Conservation (phyloP, 2,888 invertebrate species). For the Ferdinandea cuprea region DNA sequence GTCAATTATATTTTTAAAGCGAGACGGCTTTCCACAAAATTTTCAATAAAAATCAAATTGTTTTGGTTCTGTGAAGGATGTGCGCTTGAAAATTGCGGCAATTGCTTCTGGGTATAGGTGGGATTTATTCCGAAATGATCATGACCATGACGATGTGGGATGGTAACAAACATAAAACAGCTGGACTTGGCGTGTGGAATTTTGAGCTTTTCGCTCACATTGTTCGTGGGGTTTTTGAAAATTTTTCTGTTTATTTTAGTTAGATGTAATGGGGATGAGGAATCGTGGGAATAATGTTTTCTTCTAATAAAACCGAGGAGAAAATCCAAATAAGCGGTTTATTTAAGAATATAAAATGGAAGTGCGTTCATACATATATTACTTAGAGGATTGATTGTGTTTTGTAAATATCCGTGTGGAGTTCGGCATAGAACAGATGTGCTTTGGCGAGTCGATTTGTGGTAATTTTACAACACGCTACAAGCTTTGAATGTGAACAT, state of each 20-base stretch:
- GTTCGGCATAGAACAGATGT: neutral
- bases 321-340: neutral
- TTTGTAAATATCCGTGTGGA: neutral
- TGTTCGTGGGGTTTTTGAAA: neutral
- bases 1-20: neutral
- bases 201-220: neutral
- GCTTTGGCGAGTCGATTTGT: neutral
- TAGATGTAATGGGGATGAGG: neutral
- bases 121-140: constrained; percentile 3
- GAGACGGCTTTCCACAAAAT: neutral
- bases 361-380: neutral
- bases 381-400: neutral
- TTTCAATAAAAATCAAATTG: neutral
- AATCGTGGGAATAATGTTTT: neutral
- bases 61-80: neutral
- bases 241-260: constrained; percentile 8
- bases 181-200: neutral
- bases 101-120: neutral
- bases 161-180: constrained; percentile 2
- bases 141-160: constrained; percentile 11
- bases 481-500: too few species aligned
- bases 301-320: neutral
- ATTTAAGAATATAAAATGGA: neutral
- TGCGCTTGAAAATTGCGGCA: neutral
- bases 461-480: neutral